Evolutionary conservation across 2,888 invertebrate species (phyloP), one percentile per base, ranked within the genome.

Genomic region (Lagria hirta): DNA sequence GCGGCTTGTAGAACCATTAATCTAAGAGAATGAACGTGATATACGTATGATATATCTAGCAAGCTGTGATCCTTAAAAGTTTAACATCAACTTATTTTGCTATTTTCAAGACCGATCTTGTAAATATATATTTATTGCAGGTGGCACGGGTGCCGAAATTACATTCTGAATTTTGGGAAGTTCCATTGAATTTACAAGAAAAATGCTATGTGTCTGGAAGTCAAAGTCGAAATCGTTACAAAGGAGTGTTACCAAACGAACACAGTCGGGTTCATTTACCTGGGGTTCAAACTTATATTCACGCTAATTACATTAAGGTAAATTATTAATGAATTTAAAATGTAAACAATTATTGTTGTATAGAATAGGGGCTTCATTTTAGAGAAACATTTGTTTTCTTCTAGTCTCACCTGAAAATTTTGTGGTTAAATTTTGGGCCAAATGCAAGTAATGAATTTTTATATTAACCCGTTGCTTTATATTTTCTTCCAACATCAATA

Each of bases 291-390:
- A 83, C 82, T 44, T 95, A 95, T 66, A 92, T 95, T 43, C 95
- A 95, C 75, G 95, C 95, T 57, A 95, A 95, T 75, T 94, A 87
- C 69, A 88, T 95, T 56, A 84, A 89, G 79, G 91, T 91, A 50
- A 42, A 33, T 11, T 22, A 13, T 16, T 32, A n/a, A n/a, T n/a
- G n/a, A 27, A 18, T 32, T 30, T 10, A 16, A 3, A n/a, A 11
- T 10, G 30, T 11, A 4, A 17, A 20, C 10, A 24, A 36, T 22
- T 12, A 5, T 33, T 6, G 4, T 8, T 33, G n/a, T n/a, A 35
- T 3, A 3, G 8, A 3, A 10, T 22, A 8, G 22, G n/a, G n/a
- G 3, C 10, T 8, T n/a, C n/a, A n/a, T n/a, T n/a, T n/a, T n/a
- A n/a, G n/a, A n/a, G n/a, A n/a, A n/a, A n/a, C n/a, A n/a, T n/a